A percentile compares a stretch with the other conserved stretches of the same genome.
Evolutionary conservation across 2,888 invertebrate genomes (phyloP).

Genomic region (Cryptophagus acutangulus): DNA sequence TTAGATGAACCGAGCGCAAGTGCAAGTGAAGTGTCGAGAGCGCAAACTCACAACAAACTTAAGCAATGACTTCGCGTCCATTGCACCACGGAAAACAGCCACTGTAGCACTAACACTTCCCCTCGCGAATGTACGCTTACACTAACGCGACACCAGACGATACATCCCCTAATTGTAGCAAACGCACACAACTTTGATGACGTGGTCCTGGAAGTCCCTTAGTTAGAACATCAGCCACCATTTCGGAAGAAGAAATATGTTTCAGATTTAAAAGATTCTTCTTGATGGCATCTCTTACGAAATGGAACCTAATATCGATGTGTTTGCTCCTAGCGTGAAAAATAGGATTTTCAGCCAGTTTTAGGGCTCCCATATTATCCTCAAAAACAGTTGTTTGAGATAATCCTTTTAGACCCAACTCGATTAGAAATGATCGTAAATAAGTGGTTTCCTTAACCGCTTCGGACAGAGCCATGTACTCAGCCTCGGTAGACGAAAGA

Average conservation of each 20-base stretch:
- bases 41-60: too few relatives aligned
- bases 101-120: too few relatives aligned
- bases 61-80: too few relatives aligned
- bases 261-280: not conserved
- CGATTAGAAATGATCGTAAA: slow-evolving; percentile 10
- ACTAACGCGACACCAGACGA: too few relatives aligned
- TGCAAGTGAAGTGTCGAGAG: too few relatives aligned
- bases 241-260: not conserved
- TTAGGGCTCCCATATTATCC: slow-evolving; percentile 3
- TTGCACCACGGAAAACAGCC: too few relatives aligned
- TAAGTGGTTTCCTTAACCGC: slow-evolving; percentile 23
- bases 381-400: not conserved
- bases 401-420: slow-evolving; percentile 6
- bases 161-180: too few relatives aligned
- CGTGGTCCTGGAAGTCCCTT: too few relatives aligned
- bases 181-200: too few relatives aligned
- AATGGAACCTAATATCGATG: slow-evolving; percentile 11
- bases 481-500: slow-evolving; percentile 24
- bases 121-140: too few relatives aligned
- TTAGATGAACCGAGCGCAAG: too few relatives aligned
- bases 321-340: slow-evolving; percentile 7
- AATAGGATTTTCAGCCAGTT: slow-evolving; percentile 3
- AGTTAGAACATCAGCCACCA: slow-evolving; percentile 8
- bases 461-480: slow-evolving; percentile 23
- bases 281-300: slow-evolving; percentile 6